Percentiles rank a stretch among this genome's conserved stretches.
Conservation (phyloP, 1,140 invertebrate species). For the Euura lappo region DNA sequence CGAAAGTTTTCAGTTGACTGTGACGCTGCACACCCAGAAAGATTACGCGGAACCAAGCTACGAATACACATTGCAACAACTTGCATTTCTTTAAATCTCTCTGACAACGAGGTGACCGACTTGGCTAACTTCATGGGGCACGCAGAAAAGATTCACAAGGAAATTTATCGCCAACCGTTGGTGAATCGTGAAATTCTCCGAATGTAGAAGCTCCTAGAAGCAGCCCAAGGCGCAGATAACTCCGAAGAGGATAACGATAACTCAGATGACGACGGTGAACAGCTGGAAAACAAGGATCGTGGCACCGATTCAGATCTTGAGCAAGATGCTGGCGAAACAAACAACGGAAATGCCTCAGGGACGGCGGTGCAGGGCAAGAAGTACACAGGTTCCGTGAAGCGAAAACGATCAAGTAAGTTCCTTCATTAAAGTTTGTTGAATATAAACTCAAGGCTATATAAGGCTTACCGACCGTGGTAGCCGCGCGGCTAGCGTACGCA, state of each 20-base stretch:
- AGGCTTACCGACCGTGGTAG: too few relatives aligned
- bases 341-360: background rate
- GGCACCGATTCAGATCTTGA: background rate
- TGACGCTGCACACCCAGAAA: slow-evolving; percentile 14
- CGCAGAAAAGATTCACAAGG: slow-evolving; percentile 17
- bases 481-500: too few relatives aligned
- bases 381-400: background rate
- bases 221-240: too few relatives aligned
- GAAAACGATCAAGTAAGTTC: slow-evolving; percentile 1
- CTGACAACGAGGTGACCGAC: slow-evolving; percentile 17
- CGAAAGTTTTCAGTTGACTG: slow-evolving; percentile 17
- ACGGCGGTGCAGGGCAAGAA: background rate
- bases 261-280: background rate
- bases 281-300: background rate
- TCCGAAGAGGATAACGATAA: background rate
- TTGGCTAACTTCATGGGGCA: slow-evolving; percentile 26
- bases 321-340: background rate
- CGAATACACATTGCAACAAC: slow-evolving; percentile 24
- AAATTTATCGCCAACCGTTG: too few relatives aligned
- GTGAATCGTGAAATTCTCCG: too few relatives aligned
- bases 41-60: slow-evolving; percentile 15
- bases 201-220: too few relatives aligned
- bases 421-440: background rate
- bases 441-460: background rate
- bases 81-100: slow-evolving; percentile 11